phyloP scores from a whole-genome alignment of 2,888 invertebrate species.

The Pecten maximus region DNA sequence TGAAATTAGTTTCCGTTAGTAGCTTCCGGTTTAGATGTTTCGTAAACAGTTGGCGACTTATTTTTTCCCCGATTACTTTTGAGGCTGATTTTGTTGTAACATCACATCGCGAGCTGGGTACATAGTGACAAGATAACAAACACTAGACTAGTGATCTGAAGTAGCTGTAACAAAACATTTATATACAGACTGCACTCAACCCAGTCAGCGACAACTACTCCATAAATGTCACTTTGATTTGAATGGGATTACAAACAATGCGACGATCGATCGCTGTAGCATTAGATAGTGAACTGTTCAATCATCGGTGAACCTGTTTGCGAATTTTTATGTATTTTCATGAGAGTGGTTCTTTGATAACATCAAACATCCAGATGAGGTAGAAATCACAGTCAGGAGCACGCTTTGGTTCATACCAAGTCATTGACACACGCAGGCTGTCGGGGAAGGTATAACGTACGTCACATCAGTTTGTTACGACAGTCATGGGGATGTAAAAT shows the following conservation, averaged over 20 bases:
- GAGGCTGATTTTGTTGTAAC: background rate
- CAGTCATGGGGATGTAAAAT: too few species aligned
- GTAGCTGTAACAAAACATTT: background rate
- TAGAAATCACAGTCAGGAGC: background rate
- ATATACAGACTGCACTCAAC: background rate
- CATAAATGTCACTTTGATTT: background rate
- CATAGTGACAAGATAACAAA: background rate
- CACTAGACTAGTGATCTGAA: background rate
- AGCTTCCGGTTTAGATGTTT: background rate
- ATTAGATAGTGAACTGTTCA: conserved; percentile 1
- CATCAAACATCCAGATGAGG: background rate
- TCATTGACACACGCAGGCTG: background rate
- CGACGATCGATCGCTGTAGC: background rate
- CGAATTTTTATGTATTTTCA: background rate
- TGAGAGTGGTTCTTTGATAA: background rate
- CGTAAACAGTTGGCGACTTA: background rate
- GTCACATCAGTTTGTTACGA: too few species aligned
- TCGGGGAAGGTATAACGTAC: too few species aligned
- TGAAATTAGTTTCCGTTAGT: background rate
- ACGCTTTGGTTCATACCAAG: background rate
- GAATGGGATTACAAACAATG: background rate
- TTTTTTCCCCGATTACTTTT: too few species aligned
- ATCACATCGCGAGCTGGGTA: background rate
- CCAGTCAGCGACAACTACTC: background rate
- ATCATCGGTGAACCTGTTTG: background rate